Conservation (phyloP, 2,888 invertebrate genomes). For the Notodonta dromedarius region DNA sequence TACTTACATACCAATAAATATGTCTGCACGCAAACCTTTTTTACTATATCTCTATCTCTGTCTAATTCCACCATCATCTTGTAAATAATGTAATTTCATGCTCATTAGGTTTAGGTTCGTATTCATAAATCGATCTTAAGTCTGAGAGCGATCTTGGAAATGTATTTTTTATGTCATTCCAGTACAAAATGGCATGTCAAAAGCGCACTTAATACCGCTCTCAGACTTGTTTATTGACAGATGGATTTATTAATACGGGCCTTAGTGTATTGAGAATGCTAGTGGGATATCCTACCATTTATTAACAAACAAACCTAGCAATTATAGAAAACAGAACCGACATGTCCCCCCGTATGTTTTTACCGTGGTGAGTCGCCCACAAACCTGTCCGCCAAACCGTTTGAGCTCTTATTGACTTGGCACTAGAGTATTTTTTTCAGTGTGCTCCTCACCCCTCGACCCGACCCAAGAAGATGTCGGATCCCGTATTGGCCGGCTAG, state of each 20-base stretch:
- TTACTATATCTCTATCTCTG: constrained; percentile 17
- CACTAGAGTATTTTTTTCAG: constrained; percentile 85
- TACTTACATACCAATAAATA: constrained; percentile 1
- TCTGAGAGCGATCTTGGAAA: too few relatives aligned
- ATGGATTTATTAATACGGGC: too few relatives aligned
- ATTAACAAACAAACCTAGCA: constrained; percentile 32
- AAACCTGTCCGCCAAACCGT: constrained; percentile 72
- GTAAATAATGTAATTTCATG: constrained; percentile 76
- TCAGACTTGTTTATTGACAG: too few relatives aligned
- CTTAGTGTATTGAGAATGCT: constrained; percentile 80
- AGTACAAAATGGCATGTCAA: too few relatives aligned
- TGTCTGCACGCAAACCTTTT: constrained; percentile 35
- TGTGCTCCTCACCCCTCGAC: constrained; percentile 85
- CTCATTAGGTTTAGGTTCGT: constrained; percentile 64
- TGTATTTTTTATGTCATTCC: too few relatives aligned
- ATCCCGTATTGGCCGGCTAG: constrained; percentile 80
- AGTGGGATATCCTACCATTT: constrained; percentile 68
- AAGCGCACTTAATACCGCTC: too few relatives aligned
- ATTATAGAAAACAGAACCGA: constrained; percentile 40
- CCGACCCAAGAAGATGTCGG: constrained; percentile 80
- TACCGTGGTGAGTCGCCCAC: constrained; percentile 40
- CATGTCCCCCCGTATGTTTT: constrained; percentile 43
- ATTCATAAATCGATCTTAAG: too few relatives aligned
- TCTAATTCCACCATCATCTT: constrained; percentile 39
- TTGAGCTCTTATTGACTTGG: constrained; percentile 80